A percentile compares a stretch with the other conserved stretches of the same genome.
Evolutionary conservation across 2,888 invertebrate genomes (phyloP).

Genomic region (Cylloceria caligata): DNA sequence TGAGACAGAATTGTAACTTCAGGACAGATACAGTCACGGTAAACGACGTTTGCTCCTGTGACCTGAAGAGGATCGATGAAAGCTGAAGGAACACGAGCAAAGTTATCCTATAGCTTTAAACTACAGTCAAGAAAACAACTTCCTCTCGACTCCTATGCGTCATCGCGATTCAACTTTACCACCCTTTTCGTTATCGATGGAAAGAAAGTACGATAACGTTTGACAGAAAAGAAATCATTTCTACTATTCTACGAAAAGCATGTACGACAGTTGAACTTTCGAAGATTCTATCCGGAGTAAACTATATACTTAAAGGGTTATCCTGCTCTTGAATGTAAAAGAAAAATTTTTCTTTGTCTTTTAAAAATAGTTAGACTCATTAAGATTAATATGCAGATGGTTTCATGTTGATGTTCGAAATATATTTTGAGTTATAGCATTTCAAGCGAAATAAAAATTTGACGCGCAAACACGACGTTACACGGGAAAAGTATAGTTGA

Average conservation of each 20-base stretch:
- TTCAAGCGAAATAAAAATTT: no score
- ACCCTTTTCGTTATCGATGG: slow-evolving; percentile 10
- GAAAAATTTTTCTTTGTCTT: no score
- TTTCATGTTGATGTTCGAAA: no score
- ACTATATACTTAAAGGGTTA: no score
- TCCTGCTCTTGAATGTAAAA: no score
- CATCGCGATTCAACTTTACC: slow-evolving; percentile 54
- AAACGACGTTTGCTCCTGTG: slow-evolving; percentile 24
- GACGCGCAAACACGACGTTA: no score
- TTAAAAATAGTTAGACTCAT: no score
- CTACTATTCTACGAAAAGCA: background rate
- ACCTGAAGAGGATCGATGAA: slow-evolving; percentile 57
- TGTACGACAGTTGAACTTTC: no score
- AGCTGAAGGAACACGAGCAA: slow-evolving; percentile 46
- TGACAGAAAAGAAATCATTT: slow-evolving; percentile 15
- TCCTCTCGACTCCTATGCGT: slow-evolving; percentile 7
- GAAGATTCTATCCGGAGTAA: no score
- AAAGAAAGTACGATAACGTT: slow-evolving; percentile 23
- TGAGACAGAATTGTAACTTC: slow-evolving; percentile 32
- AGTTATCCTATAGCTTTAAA: slow-evolving; percentile 48
- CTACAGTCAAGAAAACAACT: slow-evolving; percentile 58
- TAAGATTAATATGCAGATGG: no score
- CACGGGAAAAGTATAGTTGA: no score
- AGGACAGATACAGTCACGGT: slow-evolving; percentile 9
- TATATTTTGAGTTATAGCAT: no score